phyloP scores from a whole-genome alignment of 1,140 invertebrate genomes.

The Micrasema longulum region DNA sequence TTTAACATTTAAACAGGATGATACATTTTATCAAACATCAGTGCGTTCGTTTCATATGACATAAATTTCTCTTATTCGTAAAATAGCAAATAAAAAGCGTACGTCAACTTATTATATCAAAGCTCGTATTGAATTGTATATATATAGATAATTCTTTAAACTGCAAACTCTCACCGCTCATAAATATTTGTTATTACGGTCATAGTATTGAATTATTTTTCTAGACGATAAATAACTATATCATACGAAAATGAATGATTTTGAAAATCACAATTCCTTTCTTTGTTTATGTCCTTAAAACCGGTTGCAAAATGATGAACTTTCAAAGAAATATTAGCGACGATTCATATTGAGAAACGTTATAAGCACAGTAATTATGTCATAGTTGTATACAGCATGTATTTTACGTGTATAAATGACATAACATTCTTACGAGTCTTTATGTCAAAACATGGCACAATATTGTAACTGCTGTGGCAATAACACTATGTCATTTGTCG shows the following conservation, averaged over 20 bases:
- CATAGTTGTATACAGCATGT: constrained; percentile 1
- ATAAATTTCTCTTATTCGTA: not conserved
- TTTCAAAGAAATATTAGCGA: constrained; percentile 16
- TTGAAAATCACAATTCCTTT: not conserved
- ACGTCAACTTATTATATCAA: constrained; percentile 47
- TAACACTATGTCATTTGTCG: constrained; percentile 51
- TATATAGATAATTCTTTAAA: constrained; percentile 36
- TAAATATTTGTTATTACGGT: no score
- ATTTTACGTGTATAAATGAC: constrained; percentile 31
- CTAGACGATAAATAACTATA: no score
- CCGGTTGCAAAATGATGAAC: no score
- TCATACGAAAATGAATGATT: not conserved
- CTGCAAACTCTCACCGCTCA: no score
- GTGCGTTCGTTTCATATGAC: constrained; percentile 2
- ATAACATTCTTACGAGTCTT: constrained; percentile 45
- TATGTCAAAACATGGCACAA: constrained; percentile 53
- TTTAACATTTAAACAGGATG: not conserved
- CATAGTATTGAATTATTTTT: no score
- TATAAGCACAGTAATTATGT: constrained; percentile 2
- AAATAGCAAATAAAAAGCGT: constrained; percentile 15
- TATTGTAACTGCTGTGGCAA: constrained; percentile 49
- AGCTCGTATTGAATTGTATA: constrained; percentile 51
- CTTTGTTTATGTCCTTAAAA: no score
- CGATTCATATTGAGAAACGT: constrained; percentile 42
- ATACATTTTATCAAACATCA: constrained; percentile 13